These are phyloP conservation scores for Campoplex capitator DNA, from an alignment of 2,888 invertebrate species.

Conservation along the genomic window DNA sequence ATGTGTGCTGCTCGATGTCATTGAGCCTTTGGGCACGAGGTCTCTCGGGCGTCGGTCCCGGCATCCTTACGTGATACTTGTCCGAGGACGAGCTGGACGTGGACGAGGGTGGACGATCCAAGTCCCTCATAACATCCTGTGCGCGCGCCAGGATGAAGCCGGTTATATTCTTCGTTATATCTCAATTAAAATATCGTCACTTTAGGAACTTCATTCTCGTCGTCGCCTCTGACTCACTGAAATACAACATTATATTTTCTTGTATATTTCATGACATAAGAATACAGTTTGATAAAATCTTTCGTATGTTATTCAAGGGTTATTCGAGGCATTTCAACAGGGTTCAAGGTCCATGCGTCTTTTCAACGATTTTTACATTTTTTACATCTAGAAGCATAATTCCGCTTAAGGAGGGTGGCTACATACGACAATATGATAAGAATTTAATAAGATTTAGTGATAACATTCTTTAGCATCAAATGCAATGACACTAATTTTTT, in stretches of 20 bases:
- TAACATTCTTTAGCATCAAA: too few species aligned
- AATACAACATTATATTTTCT: conserved; percentile 2
- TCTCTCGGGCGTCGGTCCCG: conserved; percentile 82
- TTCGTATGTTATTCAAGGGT: too few species aligned
- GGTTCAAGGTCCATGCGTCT: too few species aligned
- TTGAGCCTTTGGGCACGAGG: conserved; percentile 83
- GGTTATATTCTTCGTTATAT: conserved; percentile 4
- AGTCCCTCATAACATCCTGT: conserved; percentile 79
- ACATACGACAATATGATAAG: too few species aligned
- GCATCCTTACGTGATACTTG: conserved; percentile 78
- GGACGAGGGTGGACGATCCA: conserved; percentile 77
- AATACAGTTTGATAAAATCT: too few species aligned
- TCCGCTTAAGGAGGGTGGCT: too few species aligned
- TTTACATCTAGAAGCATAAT: too few species aligned
- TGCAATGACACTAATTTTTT: too few species aligned
- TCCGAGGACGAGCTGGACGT: conserved; percentile 79
- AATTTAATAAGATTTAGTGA: too few species aligned
- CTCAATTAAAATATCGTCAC: conserved; percentile 24
- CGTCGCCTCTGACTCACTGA: conserved; percentile 41
- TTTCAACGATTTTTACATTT: too few species aligned
- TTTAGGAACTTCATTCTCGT: conserved; percentile 63
- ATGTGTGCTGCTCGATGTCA: conserved; percentile 82
- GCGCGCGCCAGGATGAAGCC: conserved; percentile 80
- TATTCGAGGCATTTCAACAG: too few species aligned
- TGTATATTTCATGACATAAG: neutral